phyloP scores from a whole-genome alignment of 2,797 vertebrate genomes.

The Lacerta agilis region DNA sequence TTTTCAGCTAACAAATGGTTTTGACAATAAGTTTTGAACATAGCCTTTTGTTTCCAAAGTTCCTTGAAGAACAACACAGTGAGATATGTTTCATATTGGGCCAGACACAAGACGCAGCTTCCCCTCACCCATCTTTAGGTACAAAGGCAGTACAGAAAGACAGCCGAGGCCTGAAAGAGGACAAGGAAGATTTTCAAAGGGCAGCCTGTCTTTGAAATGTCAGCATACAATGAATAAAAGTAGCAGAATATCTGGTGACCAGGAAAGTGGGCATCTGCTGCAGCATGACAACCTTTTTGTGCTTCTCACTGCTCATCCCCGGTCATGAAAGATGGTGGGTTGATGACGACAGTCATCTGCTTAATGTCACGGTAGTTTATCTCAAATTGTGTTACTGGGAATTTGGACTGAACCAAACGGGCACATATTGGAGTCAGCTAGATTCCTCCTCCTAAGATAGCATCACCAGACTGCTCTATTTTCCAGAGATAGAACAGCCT shows the following conservation, averaged over 20 bases:
- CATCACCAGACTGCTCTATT: neutral
- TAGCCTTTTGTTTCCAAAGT: constrained; percentile 1
- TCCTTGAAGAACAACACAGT: neutral
- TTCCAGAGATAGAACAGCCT: neutral
- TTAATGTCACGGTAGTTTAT: neutral
- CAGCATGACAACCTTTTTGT: neutral
- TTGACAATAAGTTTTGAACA: neutral
- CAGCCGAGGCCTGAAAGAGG: neutral
- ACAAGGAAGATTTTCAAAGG: neutral
- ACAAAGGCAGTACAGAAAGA: neutral
- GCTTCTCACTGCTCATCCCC: neutral
- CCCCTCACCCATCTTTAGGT: neutral
- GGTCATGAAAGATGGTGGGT: neutral
- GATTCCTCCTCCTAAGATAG: neutral
- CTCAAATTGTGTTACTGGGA: neutral
- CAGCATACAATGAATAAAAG: neutral
- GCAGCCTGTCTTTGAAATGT: neutral
- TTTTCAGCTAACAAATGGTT: constrained; percentile 8
- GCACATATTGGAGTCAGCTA: neutral
- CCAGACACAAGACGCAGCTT: neutral
- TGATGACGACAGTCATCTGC: neutral
- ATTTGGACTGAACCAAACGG: neutral
- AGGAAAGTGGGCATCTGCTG: neutral
- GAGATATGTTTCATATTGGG: neutral
- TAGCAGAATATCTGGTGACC: neutral